Percentiles rank a stretch among this genome's conserved stretches.
phyloP scores from a whole-genome alignment of 1,140 invertebrate genomes.

The Nasonia longicornis region DNA sequence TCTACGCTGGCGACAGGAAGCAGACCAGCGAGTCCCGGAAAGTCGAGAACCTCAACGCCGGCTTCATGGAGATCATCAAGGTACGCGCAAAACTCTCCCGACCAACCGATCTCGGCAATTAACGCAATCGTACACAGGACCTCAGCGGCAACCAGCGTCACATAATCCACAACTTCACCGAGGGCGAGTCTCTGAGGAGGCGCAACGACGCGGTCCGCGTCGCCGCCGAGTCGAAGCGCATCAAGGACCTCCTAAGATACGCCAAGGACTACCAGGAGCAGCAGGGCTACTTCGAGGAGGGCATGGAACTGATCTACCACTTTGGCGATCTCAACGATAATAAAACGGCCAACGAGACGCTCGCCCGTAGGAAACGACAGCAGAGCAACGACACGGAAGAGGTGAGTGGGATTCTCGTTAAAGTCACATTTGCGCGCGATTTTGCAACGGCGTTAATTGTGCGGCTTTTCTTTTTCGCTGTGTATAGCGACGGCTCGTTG shows the following conservation, averaged over 20 bases:
- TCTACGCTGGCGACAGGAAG: constrained; percentile 52
- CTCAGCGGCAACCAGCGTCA: constrained; percentile 57
- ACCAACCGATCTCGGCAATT: constrained; percentile 21
- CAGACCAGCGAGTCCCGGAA: constrained; percentile 49
- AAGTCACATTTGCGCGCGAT: not conserved
- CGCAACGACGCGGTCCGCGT: constrained; percentile 59
- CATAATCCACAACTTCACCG: constrained; percentile 63
- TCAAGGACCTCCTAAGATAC: constrained; percentile 62
- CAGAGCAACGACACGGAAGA: constrained; percentile 56
- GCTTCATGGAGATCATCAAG: constrained; percentile 57
- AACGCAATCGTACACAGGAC: constrained; percentile 52
- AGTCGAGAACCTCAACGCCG: constrained; percentile 49
- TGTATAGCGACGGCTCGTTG: not conserved
- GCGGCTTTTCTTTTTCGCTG: not conserved
- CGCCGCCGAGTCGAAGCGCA: constrained; percentile 55
- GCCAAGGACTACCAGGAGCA: constrained; percentile 62
- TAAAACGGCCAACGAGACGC: constrained; percentile 45
- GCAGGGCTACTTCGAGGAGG: constrained; percentile 65
- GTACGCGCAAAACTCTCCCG: constrained; percentile 41
- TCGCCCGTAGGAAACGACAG: constrained; percentile 59
- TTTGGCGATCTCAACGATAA: constrained; percentile 54
- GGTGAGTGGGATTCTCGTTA: constrained; percentile 46
- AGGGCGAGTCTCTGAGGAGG: constrained; percentile 61
- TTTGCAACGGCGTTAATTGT: constrained; percentile 36
- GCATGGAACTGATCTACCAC: constrained; percentile 65